Evolutionary conservation across 2,797 vertebrate species (phyloP).

Genomic region (Microctenopoma lineatum): DNA sequence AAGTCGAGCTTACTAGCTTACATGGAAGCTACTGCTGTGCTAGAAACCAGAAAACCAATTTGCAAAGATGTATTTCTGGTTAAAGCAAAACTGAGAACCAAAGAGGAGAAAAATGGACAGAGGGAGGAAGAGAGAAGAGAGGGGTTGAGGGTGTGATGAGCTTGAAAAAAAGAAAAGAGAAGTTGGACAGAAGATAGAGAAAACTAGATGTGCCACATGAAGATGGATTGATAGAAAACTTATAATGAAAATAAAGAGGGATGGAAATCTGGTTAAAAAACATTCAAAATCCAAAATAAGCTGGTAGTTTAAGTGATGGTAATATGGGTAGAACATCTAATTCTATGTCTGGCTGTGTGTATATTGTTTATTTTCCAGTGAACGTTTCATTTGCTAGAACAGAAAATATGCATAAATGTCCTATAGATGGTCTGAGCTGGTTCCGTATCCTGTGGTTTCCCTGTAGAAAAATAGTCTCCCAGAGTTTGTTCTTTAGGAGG

Average conservation of each 20-base stretch:
- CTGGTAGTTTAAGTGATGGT: constrained; percentile 3
- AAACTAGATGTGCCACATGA: constrained; percentile 2
- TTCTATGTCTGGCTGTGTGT: too few relatives aligned
- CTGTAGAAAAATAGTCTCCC: constrained; percentile 17
- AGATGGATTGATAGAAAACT: constrained; percentile 11
- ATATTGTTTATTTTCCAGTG: too few relatives aligned
- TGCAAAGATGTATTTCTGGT: constrained; percentile 36
- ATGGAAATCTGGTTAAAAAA: background rate
- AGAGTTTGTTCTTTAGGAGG: constrained; percentile 32
- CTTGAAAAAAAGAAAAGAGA: constrained; percentile 9
- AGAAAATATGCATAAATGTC: constrained; percentile 44
- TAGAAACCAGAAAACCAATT: constrained; percentile 74
- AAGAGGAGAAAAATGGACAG: constrained; percentile 30
- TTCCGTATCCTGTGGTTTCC: constrained; percentile 21
- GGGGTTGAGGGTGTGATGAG: background rate
- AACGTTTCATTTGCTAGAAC: too few relatives aligned
- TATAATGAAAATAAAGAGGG: background rate
- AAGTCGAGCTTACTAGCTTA: constrained; percentile 42
- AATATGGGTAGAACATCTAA: background rate
- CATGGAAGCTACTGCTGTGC: constrained; percentile 47
- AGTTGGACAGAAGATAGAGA: background rate
- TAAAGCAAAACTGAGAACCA: constrained; percentile 65
- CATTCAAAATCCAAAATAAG: constrained; percentile 13
- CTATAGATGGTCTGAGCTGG: constrained; percentile 19
- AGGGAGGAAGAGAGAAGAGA: background rate